These are phyloP conservation scores for Miichthys miiuy DNA, from an alignment of 2,797 vertebrate genomes.

Conservation along the genomic window DNA sequence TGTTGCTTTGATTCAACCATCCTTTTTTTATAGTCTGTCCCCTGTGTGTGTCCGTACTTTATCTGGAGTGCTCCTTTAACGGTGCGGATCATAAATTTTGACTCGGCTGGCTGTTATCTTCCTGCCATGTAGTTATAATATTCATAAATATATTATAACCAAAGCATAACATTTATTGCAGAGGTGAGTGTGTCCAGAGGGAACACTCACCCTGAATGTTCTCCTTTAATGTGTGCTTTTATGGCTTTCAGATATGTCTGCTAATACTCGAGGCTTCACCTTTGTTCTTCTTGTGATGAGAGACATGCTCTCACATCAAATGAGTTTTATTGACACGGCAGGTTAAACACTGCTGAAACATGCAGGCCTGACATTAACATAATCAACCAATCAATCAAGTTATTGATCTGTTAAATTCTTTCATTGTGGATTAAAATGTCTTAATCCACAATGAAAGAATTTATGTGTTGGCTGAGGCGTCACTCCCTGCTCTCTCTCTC, in stretches of 20 bases:
- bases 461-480: too few relatives aligned
- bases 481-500: background rate
- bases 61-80: background rate
- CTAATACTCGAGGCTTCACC: background rate
- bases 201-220: slow-evolving; percentile 9
- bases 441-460: too few relatives aligned
- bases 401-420: slow-evolving; percentile 1
- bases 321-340: background rate
- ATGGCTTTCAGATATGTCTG: slow-evolving; percentile 15
- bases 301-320: background rate
- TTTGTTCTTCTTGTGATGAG: slow-evolving; percentile 28
- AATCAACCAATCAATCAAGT: background rate
- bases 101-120: background rate
- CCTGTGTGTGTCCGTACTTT: background rate
- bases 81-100: background rate
- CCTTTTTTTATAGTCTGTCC: background rate
- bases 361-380: background rate
- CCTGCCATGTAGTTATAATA: too few relatives aligned
- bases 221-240: slow-evolving; percentile 21
- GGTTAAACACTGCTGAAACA: too few relatives aligned
- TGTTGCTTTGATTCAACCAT: background rate
- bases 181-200: background rate
- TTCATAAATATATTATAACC: too few relatives aligned
- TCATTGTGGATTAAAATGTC: background rate
- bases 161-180: background rate